A percentile compares a stretch with the other conserved stretches of the same genome.
Evolutionary conservation across 2,888 invertebrate genomes (phyloP).

Genomic region (Drosophila basisetae): DNA sequence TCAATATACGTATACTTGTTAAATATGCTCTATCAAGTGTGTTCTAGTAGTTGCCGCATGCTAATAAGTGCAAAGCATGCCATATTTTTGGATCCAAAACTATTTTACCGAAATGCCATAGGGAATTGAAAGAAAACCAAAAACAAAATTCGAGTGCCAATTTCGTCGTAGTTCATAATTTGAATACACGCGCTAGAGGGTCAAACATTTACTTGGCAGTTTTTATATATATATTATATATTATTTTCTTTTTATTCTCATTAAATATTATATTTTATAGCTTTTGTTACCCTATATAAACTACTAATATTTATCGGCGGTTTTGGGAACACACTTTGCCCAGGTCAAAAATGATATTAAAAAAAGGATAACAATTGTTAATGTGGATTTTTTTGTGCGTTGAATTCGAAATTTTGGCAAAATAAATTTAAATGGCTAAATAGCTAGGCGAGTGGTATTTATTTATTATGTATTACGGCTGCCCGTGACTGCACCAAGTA

Average conservation of each 20-base stretch:
- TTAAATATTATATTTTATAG: slow-evolving; percentile 37
- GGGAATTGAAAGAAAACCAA: not conserved
- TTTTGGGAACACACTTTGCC: slow-evolving; percentile 78
- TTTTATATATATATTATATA: slow-evolving; percentile 40
- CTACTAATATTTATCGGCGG: slow-evolving; percentile 82
- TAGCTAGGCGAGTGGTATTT: slow-evolving; percentile 12
- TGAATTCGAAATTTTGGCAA: slow-evolving; percentile 26
- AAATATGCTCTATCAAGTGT: slow-evolving; percentile 61
- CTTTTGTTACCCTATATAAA: slow-evolving; percentile 74
- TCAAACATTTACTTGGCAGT: slow-evolving; percentile 78
- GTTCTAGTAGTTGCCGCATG: slow-evolving; percentile 73
- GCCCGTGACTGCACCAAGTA: slow-evolving; percentile 34
- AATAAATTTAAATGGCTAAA: slow-evolving; percentile 25
- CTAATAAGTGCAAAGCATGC: slow-evolving; percentile 48
- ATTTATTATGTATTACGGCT: slow-evolving; percentile 21
- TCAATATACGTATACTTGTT: slow-evolving; percentile 53
- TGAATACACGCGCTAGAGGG: slow-evolving; percentile 61
- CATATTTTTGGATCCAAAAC: slow-evolving; percentile 48
- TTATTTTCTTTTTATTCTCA: slow-evolving; percentile 37
- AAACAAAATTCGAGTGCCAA: slow-evolving; percentile 36
- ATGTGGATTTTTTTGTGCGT: slow-evolving; percentile 62
- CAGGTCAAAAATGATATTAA: slow-evolving; percentile 46
- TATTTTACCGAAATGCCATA: slow-evolving; percentile 32
- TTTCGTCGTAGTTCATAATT: slow-evolving; percentile 38
- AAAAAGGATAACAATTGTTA: slow-evolving; percentile 7